Base-by-base conservation (phyloP, 2,797 vertebrate genomes). In the Danio tinwini region DNA sequence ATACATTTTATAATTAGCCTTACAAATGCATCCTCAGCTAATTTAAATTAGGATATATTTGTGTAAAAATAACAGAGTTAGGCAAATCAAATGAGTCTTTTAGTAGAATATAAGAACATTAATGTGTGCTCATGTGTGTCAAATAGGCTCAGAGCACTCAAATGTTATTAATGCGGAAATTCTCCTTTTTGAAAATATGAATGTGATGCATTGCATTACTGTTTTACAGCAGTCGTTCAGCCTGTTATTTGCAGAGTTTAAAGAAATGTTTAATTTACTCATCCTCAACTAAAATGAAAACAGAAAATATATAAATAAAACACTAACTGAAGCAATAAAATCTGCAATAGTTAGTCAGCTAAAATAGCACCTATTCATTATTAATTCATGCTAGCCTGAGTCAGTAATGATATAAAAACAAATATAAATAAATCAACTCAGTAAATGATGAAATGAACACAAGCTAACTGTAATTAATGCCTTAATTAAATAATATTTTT, bases 1-100 rank as follows among this genome's bases (percentile, higher is more conserved):
- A 56, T 7, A 71, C 39, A 71, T 56, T 56, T 56, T 44, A 12
- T 44, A 71, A 71, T 12, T 56, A 56, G 12, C 50, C 5, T 71
- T 21, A 55, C 50, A 53, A 71, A 42, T 13, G 39, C 7, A 5
- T 14, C 52, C 11, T 44, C 52, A 40, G 37, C 16, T 40, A 16
- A 70, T 40, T 64, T 12, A 44, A 64, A 19, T 64, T 2, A 64
- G 44, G 40, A 29, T 29, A 1, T 64, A 64, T 64, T 64, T 56
- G n/a, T 19, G 40, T 45, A 21, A 56, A 56, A 70, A 39, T 42
- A 55, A 4, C 49, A 53, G 37, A 53, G 10, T 44, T 52, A 21
- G 12, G 39, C 50, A 55, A 55, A 71, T 69, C 49, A 42, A 55
- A 29, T 17, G 16, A 49, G 65, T 50, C 14, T 52, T 52, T 69